Evolutionary conservation across 2,113 vertebrate genomes (phyloP), one percentile per base, ranked within the genome.

Genomic region (Pungitius pungitius): DNA sequence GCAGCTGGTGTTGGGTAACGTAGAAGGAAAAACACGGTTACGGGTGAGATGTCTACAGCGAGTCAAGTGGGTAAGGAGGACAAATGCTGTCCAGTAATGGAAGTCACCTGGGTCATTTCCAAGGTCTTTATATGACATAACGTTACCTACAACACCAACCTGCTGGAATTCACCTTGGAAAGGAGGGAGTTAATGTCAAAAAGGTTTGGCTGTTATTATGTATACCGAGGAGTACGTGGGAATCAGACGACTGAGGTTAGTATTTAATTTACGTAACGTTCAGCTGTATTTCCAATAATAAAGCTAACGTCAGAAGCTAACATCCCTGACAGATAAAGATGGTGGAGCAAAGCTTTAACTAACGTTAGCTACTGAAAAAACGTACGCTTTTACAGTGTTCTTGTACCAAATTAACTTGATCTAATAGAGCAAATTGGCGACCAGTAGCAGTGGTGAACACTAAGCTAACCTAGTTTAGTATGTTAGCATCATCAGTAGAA

Each of bases 51-150:
- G 70, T 56, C 20, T 64, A 33, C 24, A 13, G 8, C 20, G 18
- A 26, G n/a, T 8, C 1, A 73, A 45, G 17, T 18, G 13, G 22
- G 30, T 45, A 22, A 60, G 68, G 22, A 60, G 68, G 51, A 61
- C 47, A 75, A 68, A 37, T 10, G 12, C 39, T 55, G 10, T 64
- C 3, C 13, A 20, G 52, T 24, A 56, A 63, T 60, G 60, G 20
- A 37, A 27, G 43, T 45, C 52, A 61, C 42, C 27, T 88, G 82
- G 79, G 61, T 66, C 20, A 39, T 1, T 49, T 69, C 83, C 79
- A 60, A 14, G 4, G 14, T 55, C 55, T 65, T 69, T 18, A 51
- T 26, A 12, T 75, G 56, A 82, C 69, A 72, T 56, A 35, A 35
- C 33, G 33, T 35, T 35, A 26, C 10, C 42, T 12, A 17, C 18